Conservation (phyloP, 23 tunicate genomes). For the Clavelina lepadiformis region DNA sequence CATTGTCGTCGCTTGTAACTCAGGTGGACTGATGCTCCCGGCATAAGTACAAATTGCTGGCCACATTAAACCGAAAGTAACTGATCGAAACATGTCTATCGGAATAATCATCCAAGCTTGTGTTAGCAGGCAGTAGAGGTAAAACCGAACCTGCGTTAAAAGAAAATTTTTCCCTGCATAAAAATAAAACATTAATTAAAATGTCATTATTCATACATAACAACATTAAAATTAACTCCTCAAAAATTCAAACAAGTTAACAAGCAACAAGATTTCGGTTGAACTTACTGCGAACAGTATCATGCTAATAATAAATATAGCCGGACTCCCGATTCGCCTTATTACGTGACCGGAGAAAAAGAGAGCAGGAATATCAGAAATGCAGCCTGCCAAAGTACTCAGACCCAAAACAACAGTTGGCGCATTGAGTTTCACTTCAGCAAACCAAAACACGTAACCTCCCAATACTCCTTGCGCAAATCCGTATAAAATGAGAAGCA, state of each 20-base stretch:
- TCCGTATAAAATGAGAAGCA: too few species aligned
- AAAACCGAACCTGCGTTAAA: conserved; percentile 24
- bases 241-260: too few species aligned
- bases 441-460: conserved; percentile 1
- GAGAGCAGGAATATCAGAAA: conserved; percentile 4
- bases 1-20: conserved; percentile 14
- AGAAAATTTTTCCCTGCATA: neutral
- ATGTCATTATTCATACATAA: too few species aligned
- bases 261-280: neutral
- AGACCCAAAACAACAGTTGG: conserved; percentile 1
- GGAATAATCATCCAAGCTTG: conserved; percentile 16
- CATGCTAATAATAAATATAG: neutral
- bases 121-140: conserved; percentile 7
- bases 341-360: too few species aligned
- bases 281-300: neutral
- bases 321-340: neutral
- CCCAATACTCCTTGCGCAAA: too few species aligned
- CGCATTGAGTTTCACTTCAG: conserved; percentile 11
- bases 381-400: neutral
- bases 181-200: too few species aligned
- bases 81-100: conserved; percentile 2
- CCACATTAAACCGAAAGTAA: conserved; percentile 11
- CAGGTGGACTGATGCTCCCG: neutral
- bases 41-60: conserved; percentile 8
- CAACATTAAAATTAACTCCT: too few species aligned